These are phyloP conservation scores for Stenchaetothrips biformis DNA, from an alignment of 2,888 invertebrate genomes.

Conservation along the genomic window DNA sequence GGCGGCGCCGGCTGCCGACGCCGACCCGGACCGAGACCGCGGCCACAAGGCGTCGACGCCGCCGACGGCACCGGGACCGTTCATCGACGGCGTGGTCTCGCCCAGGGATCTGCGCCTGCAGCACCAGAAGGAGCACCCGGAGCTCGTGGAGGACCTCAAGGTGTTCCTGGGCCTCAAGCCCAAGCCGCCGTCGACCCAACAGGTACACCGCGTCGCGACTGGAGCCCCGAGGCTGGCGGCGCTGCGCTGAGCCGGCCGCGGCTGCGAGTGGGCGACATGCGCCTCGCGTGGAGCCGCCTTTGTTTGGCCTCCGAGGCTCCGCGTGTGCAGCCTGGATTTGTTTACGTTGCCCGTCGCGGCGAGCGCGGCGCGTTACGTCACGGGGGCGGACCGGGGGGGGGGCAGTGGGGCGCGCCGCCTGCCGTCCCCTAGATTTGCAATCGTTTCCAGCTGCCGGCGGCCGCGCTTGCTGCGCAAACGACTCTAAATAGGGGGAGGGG, in stretches of 20 bases:
- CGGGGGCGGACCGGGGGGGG: not conserved
- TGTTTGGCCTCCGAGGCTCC: too few species aligned
- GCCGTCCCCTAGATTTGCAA: not conserved
- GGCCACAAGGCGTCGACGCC: not conserved
- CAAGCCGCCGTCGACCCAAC: not conserved
- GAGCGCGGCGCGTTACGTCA: too few species aligned
- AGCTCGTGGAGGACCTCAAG: conserved; percentile 1
- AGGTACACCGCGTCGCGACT: too few species aligned
- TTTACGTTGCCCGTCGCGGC: too few species aligned
- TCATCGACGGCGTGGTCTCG: not conserved
- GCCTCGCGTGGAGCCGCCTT: too few species aligned
- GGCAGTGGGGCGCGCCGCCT: not conserved
- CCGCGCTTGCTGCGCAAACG: not conserved
- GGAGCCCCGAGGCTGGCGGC: too few species aligned
- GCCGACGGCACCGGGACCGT: not conserved
- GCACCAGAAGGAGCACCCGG: not conserved
- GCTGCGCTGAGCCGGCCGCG: not conserved
- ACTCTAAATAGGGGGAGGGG: not conserved
- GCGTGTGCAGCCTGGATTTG: too few species aligned
- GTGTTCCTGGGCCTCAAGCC: not conserved
- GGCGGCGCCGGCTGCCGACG: too few species aligned
- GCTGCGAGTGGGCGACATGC: not conserved
- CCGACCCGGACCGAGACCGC: not conserved
- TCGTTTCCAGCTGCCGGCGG: not conserved
- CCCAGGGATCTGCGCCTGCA: not conserved